These are phyloP conservation scores for Aphidius ervi DNA, from an alignment of 1,140 invertebrate species.

Conservation along the genomic window DNA sequence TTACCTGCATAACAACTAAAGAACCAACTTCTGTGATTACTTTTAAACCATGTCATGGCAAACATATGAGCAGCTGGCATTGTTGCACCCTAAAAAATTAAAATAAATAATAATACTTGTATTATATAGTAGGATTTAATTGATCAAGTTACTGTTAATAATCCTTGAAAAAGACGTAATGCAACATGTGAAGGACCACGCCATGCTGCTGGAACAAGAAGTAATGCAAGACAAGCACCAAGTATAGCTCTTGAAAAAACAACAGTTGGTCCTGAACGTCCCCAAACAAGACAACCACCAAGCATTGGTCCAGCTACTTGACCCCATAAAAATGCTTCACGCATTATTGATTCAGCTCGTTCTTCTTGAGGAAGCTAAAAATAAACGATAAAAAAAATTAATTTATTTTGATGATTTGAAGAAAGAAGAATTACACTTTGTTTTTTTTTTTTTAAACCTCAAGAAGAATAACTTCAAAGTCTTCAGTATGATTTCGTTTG, in stretches of 20 bases:
- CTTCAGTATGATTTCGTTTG: conserved; percentile 46
- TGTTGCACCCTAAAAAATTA: conserved; percentile 50
- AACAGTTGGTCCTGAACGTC: conserved; percentile 55
- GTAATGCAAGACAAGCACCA: conserved; percentile 53
- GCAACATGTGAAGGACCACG: conserved; percentile 57
- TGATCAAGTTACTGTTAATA: conserved; percentile 52
- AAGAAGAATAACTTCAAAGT: conserved; percentile 45
- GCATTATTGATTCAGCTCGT: conserved; percentile 54
- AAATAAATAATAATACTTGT: conserved; percentile 13
- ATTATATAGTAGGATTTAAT: not conserved
- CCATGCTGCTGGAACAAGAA: conserved; percentile 59
- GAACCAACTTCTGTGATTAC: conserved; percentile 56
- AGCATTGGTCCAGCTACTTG: conserved; percentile 56
- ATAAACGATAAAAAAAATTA: conserved; percentile 2
- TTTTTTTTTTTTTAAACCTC: conserved; percentile 30
- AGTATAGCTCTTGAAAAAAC: conserved; percentile 56
- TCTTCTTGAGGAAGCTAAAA: conserved; percentile 54
- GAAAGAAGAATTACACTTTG: not conserved
- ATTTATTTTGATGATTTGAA: not conserved
- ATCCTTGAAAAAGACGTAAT: conserved; percentile 56
- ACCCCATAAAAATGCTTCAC: conserved; percentile 59
- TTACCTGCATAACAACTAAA: conserved; percentile 59
- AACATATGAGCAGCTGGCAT: conserved; percentile 61
- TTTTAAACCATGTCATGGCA: conserved; percentile 60
- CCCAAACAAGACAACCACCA: conserved; percentile 57